A percentile compares a stretch with the other conserved stretches of the same genome.
Evolutionary conservation across 2,797 vertebrate genomes (phyloP).

Genomic region (Mustela erminea): DNA sequence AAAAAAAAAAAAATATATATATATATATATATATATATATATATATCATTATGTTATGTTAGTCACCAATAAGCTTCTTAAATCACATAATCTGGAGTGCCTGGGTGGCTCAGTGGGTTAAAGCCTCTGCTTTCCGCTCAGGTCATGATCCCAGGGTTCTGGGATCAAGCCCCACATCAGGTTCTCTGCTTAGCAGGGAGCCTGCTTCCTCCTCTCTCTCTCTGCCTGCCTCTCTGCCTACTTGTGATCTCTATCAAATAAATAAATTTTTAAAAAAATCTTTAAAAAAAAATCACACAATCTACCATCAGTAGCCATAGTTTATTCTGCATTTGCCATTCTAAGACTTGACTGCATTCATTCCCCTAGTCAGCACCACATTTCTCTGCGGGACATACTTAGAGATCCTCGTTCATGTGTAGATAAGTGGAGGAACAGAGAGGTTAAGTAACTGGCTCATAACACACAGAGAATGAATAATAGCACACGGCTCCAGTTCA

Average conservation of each 20-base stretch:
- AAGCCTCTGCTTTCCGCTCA: no score
- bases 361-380: background rate
- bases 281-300: background rate
- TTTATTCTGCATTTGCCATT: background rate
- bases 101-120: no score
- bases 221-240: no score
- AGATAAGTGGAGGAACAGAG: slow-evolving; percentile 37
- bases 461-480: slow-evolving; percentile 4
- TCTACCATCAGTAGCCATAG: background rate
- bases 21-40: background rate
- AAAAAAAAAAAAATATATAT: background rate
- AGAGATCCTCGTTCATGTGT: background rate
- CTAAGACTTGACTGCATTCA: background rate
- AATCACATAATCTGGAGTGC: background rate
- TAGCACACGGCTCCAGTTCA: background rate
- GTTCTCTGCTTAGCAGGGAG: no score
- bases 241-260: no score
- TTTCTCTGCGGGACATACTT: background rate
- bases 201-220: no score
- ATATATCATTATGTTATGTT: no score
- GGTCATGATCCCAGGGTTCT: no score
- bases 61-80: background rate
- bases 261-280: no score
- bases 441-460: background rate
- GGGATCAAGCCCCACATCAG: no score